Conservation (phyloP, 2,888 invertebrate genomes). For the Minunthozetes semirufus region DNA sequence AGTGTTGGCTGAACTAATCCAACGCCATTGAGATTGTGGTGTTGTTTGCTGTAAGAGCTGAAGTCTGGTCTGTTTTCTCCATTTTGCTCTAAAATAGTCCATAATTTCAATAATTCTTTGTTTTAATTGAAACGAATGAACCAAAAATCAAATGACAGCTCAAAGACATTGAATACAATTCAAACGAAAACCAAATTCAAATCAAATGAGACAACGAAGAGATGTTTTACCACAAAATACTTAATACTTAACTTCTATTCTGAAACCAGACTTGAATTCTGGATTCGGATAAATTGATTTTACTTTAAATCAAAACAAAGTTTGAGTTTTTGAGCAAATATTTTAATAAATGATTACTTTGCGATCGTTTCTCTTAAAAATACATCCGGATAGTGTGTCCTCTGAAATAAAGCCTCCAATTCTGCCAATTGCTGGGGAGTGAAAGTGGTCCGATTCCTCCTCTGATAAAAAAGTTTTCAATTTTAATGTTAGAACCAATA, state of each 20-base stretch:
- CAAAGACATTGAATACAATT: not conserved
- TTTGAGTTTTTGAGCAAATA: not conserved
- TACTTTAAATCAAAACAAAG: slow-evolving; percentile 49
- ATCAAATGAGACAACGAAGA: too few relatives aligned
- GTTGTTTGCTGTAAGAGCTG: slow-evolving; percentile 17
- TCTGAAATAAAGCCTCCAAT: slow-evolving; percentile 81
- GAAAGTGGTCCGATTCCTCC: slow-evolving; percentile 85
- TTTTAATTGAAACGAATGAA: not conserved
- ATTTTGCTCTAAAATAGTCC: not conserved
- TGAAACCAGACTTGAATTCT: slow-evolving; percentile 92
- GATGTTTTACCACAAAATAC: too few relatives aligned
- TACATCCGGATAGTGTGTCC: slow-evolving; percentile 90
- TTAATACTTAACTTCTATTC: slow-evolving; percentile 59
- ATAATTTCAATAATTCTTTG: not conserved
- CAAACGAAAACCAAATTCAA: not conserved
- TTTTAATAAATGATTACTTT: not conserved
- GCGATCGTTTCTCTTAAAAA: slow-evolving; percentile 83
- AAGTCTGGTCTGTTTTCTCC: slow-evolving; percentile 19
- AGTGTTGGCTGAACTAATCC: not conserved
- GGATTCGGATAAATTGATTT: slow-evolving; percentile 85
- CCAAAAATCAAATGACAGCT: not conserved
- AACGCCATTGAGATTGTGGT: slow-evolving; percentile 11
- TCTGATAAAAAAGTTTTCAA: slow-evolving; percentile 53
- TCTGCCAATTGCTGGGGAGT: slow-evolving; percentile 88
- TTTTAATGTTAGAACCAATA: not conserved